Evolutionary conservation across 2,888 invertebrate genomes (phyloP), one percentile per base, ranked within the genome.

Genomic region (Ophion costatus): DNA sequence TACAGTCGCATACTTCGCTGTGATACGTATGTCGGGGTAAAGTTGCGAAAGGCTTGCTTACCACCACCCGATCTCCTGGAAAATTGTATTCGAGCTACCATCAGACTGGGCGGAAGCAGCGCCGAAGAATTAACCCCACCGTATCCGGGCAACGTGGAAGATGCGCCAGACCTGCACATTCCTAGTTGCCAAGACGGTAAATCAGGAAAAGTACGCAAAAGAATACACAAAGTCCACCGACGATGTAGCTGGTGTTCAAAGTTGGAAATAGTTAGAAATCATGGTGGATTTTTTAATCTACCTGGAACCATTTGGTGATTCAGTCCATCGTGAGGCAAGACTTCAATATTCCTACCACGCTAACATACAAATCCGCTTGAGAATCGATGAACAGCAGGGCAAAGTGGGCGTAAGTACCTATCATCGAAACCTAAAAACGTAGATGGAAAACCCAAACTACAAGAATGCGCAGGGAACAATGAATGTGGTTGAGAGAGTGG

Each of bases 1-100:
- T 69, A 45, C 45, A 69, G 22, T 17, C 33, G 22, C 61, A 59
- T 33, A 56, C 24, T 17, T 51, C 45, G 24, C 56, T 17, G 42
- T 61, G 74, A 84, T 84, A 79, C 61, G 64, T 61, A 71, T 71
- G 79, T 71, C 29, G 79, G 66, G 75, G 66, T 57, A 51, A 81
- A 84, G 70, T 77, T 78, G 66, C 38, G 78, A 78, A 81, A 84
- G 70, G 74, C 61, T 64, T 69, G 69, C 42, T 20, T 38, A 24
- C 56, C 29, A 81, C 64, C 79, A 33, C 51, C 29, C 22, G 59
- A 10, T 29, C 42, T 29, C n/a, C 29, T 11, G 33, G 24, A 64
- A 64, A 70, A 84, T 84, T 33, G 70, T 75, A 51, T 75, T 66
- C 79, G 5, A 7, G 57, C 29, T 75, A 51, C 42, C 57, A 59